Evolutionary conservation across 2,888 invertebrate genomes (phyloP), one percentile per base, ranked within the genome.

Genomic region (Tolmerus cingulatus): DNA sequence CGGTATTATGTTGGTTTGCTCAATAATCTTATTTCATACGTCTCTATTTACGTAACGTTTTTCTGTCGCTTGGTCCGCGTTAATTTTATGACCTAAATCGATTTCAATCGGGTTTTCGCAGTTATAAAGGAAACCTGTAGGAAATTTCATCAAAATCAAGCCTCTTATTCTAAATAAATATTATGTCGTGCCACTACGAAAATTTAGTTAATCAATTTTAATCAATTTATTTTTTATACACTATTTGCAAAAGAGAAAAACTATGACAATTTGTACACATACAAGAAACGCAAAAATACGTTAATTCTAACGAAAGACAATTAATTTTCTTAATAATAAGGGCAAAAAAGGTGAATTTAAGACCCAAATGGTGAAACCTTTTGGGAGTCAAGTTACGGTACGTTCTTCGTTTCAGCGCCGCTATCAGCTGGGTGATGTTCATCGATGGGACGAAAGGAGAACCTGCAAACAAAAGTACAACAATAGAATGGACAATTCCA

Each of bases 401-500:
- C 66, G 12, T 23, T 66, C 57, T 23, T 7, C 19, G 57, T 23
- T 12, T 57, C 57, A 23, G 19, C 7, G 23, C 3, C 23, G 57
- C 3, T 57, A 19, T 23, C 66, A 66, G 23, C n/a, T 66, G 27
- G 66, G 27, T 57, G 12, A 66, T 66, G 19, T 66, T 23, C 30
- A 34, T 16, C 55, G 23, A 51, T 51, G 27, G 16, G 55, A 37
- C 55, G 37, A 82, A 57, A 82, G 37, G 66, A 27, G 27, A 27
- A 0, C 66, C 19, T 66, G 57, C 82, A 82, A 82, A 66, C 82
- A 37, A 57, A 3, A 46, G 40, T 34, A 82, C 57, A 82, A 82
- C 82, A 82, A 82, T 82, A 43, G 46, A 76, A 86, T 76, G 86
- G 76, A 76, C 76, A 86, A 86, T 86, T 86, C 86, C 86, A 86